Conservation (phyloP, 2,797 vertebrate species). For the Platalea minor region DNA sequence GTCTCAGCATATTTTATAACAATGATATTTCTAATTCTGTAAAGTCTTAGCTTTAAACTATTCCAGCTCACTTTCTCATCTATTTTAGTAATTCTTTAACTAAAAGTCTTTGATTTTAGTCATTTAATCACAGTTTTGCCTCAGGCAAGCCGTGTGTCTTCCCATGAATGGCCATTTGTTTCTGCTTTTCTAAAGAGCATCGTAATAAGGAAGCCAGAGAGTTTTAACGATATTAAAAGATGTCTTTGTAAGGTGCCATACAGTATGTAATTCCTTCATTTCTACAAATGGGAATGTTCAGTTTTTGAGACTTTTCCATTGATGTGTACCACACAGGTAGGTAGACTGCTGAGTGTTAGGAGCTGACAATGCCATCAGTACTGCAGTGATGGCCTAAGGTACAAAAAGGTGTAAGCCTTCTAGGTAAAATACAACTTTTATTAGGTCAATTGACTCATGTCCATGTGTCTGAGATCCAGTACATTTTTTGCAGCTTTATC, state of each 20-base stretch:
- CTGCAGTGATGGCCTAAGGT: background rate
- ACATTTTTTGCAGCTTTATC: background rate
- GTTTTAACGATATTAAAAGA: background rate
- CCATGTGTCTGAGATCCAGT: background rate
- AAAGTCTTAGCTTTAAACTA: background rate
- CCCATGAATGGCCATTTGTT: background rate
- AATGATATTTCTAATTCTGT: background rate
- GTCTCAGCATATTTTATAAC: background rate
- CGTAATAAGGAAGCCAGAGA: background rate
- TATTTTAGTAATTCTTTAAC: background rate
- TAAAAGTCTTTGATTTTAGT: constrained; percentile 1
- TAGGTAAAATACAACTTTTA: background rate
- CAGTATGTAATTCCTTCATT: background rate
- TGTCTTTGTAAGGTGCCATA: background rate
- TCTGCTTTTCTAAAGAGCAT: background rate
- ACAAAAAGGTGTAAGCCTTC: background rate
- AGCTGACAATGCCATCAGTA: background rate
- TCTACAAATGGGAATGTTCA: background rate
- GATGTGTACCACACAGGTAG: accelerated
- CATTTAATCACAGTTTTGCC: background rate
- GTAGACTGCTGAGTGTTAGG: background rate
- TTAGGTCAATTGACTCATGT: background rate
- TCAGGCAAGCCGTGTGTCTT: background rate
- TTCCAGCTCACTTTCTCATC: background rate
- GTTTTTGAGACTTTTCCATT: background rate